Evolutionary conservation across 2,797 vertebrate genomes (phyloP), one percentile per base, ranked within the genome.

Genomic region (Acridotheres tristis): DNA sequence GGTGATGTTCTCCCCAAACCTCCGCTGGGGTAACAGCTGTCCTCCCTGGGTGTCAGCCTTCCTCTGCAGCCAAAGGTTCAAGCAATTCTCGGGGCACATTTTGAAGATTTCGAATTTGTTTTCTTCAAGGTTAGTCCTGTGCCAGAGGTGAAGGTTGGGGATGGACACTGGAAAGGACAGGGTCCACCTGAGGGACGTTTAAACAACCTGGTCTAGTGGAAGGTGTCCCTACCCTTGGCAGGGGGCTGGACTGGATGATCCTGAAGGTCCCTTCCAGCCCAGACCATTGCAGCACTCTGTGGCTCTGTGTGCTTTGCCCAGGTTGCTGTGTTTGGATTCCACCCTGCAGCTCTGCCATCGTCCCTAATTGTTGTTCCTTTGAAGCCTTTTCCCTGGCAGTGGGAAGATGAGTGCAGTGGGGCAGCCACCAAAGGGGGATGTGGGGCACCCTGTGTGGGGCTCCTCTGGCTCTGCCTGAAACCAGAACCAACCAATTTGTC

Each of bases 41-140:
- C 8, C 34, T 71, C 10, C 2, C 3, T 30, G 29, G 1, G 5
- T 61, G 23, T 0, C 4, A 68, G 22, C 16, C 8, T 85, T 65
- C 67, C 53, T 50, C 38, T 16, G 5, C 6, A 29, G 19, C 21
- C 76, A 58, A 22, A 40, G 42, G 26, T 2, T 83, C 85, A 32
- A 81, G 45, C 9, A 29, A 22, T 2, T 27, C 13, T 57, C 0
- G 0, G 45, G 23, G 10, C 10, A 3, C 10, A 15, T 1, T 45
- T 47, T 40, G 34, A 51, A 65, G 27, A 7, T 40, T 78, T 53
- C 26, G 48, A 57, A 30, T 30, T 43, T 55, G 5, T 57, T 63
- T 90, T 50, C 42, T 43, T 74, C 36, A 32, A 40, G 18, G 10
- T n/a, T 9, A 11, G 16, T 34, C 71, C n/a, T 7, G 16, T 67